phyloP scores from a whole-genome alignment of 2,797 vertebrate species.

The Chelon labrosus region DNA sequence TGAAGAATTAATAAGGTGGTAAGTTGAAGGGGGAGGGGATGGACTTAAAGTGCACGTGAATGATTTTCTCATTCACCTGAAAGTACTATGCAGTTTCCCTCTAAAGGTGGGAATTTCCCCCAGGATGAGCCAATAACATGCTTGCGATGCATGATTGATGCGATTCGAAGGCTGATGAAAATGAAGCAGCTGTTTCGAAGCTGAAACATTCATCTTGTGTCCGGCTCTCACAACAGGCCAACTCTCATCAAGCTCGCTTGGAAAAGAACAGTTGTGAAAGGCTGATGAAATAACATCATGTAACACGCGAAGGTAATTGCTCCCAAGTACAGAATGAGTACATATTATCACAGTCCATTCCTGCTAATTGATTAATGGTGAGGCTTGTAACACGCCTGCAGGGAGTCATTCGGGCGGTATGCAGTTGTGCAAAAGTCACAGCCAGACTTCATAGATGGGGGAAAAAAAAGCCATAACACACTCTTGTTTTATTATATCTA shows the following conservation, averaged over 20 bases:
- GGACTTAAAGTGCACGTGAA: slow-evolving; percentile 48
- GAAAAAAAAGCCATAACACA: neutral
- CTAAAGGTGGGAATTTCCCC: slow-evolving; percentile 78
- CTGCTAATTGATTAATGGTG: slow-evolving; percentile 71
- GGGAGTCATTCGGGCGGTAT: slow-evolving; percentile 47
- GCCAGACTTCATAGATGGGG: slow-evolving; percentile 5
- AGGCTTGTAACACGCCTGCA: slow-evolving; percentile 49
- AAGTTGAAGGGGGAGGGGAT: neutral
- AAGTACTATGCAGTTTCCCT: slow-evolving; percentile 59
- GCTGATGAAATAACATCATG: slow-evolving; percentile 60
- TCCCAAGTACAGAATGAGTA: slow-evolving; percentile 44
- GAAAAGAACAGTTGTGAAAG: slow-evolving; percentile 33
- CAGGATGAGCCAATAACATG: slow-evolving; percentile 73
- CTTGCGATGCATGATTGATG: slow-evolving; percentile 76
- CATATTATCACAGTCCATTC: slow-evolving; percentile 38
- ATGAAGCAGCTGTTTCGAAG: slow-evolving; percentile 81
- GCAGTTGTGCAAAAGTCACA: slow-evolving; percentile 23
- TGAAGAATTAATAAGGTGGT: slow-evolving; percentile 38
- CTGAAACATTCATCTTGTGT: slow-evolving; percentile 76
- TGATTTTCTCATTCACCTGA: slow-evolving; percentile 75
- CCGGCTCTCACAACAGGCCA: slow-evolving; percentile 47
- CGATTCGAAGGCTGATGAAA: slow-evolving; percentile 78
- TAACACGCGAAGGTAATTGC: slow-evolving; percentile 55
- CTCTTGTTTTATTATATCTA: slow-evolving; percentile 5
- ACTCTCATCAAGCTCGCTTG: slow-evolving; percentile 50